Evolutionary conservation across 2,888 invertebrate species (phyloP).

Genomic region (Hermaeophaga mercurialis): DNA sequence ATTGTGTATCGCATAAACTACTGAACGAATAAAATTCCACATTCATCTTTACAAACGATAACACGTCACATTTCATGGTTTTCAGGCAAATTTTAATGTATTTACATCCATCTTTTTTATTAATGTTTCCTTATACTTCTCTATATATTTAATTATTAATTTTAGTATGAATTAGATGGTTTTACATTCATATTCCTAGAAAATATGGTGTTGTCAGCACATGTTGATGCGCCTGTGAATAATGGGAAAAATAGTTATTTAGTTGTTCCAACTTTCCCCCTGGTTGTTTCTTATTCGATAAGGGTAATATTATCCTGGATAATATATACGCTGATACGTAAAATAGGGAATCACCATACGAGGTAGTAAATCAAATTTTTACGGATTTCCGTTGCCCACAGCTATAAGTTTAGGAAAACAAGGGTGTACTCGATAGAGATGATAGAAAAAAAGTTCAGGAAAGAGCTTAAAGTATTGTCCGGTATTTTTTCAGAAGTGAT

Average conservation of each 20-base stretch:
- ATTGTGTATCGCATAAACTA: slow-evolving; percentile 40
- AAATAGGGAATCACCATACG: slow-evolving; percentile 44
- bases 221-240: background rate
- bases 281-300: slow-evolving; percentile 12
- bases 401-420: slow-evolving; percentile 47
- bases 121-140: too few species aligned
- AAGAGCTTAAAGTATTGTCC: slow-evolving; percentile 38
- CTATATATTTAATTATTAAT: too few species aligned
- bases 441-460: slow-evolving; percentile 21
- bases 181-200: too few species aligned
- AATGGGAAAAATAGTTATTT: slow-evolving; percentile 1
- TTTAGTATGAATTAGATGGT: too few species aligned
- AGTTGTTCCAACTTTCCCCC: too few species aligned
- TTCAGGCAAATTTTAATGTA: too few species aligned
- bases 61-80: slow-evolving; percentile 8
- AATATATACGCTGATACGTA: slow-evolving; percentile 10
- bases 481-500: slow-evolving; percentile 35
- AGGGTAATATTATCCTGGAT: slow-evolving; percentile 9
- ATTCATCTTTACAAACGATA: slow-evolving; percentile 19
- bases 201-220: background rate
- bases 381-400: slow-evolving; percentile 50
- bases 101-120: too few species aligned
- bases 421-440: slow-evolving; percentile 23
- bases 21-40: slow-evolving; percentile 20
- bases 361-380: slow-evolving; percentile 50